Evolutionary conservation across 2,888 invertebrate genomes (phyloP), one percentile per base, ranked within the genome.

Genomic region (Scaptomyza reducta): DNA sequence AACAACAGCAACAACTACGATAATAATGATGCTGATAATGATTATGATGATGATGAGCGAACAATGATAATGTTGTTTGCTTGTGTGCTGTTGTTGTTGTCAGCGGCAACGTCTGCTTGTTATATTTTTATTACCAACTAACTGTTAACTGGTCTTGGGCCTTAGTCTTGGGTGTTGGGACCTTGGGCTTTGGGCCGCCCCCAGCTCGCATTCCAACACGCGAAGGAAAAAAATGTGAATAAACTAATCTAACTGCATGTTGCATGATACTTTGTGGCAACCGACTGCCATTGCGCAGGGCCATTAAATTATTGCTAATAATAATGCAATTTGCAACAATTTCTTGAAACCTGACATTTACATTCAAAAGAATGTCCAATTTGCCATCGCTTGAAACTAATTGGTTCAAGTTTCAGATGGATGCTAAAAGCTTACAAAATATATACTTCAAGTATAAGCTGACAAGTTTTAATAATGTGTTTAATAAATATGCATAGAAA

Each of bases 221-320:
- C 77, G 60, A 79, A 75, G 67, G 73, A 58, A 38, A 66, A 66
- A 72, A 74, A 68, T 64, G 58, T 70, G 67, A 79, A 79, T 68
- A 70, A 64, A 70, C 63, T 60, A 51, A 65, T 54, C 77, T 84
- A 87, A 81, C 87, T 85, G 82, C 82, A 78, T 78, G 85, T 83
- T 85, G 87, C 82, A 80, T 83, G 84, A 72, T 76, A 71, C 83
- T 44, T 41, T 54, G 71, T 42, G 63, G 64, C 57, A 66, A 18
- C 67, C 67, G 40, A 64, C 56, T 47, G 57, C 22, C 16, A 57
- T 27, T 71, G 75, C 81, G 75, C 81, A 78, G 70, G 72, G 67
- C 75, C 87, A 76, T 77, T 61, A 80, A 74, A 73, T 74, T 81
- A 86, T 77, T 69, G 65, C 72, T 75, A 74, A 75, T 76, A 77